Base-by-base conservation (phyloP, 2,113 vertebrate species). In the Nycticorax nycticorax region DNA sequence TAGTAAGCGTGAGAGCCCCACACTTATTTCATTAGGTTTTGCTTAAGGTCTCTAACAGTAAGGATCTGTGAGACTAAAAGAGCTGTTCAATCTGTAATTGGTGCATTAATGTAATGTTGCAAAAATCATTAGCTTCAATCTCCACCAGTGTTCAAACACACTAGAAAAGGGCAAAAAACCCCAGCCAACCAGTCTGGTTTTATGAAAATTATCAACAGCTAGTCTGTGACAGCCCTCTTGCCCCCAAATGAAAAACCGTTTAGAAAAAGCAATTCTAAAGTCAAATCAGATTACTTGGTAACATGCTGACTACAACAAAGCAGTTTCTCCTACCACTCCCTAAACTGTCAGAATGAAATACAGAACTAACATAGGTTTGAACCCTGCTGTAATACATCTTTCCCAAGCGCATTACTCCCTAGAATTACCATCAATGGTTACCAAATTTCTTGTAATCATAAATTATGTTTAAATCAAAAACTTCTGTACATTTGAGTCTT, bases 161-260 rank as follows among this genome's bases (percentile, higher is more conserved):
- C 7, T 19, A 67, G 23, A 11, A 57, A 93, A 69, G 32, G 14
- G 8, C 7, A 91, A 83, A 79, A 87, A 5, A 3, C 0, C 6
- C 3, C 20, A 28, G 9, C 5, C 6, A 0, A 78, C 23, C 9
- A 59, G 6, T 63, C 16, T 79, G 15, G 1, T 56, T 87, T 53
- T 39, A 48, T 37, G 27, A 75, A 86, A 80, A 80, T 56, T 72
- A 21, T 86, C 21, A 83, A n/a, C 32, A 79, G 20, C 6, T 92
- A 39, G 33, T 33, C 12, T 85, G 57, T 56, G 6, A 73, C 13
- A 52, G 5, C 10, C 1, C 7, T 1, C 12, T 2, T 14, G 0
- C 14, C 22, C 15, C 10, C 7, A 9, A 68, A 71, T 41, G 4
- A 72, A 71, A 80, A 69, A 4, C 8, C 2, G 0, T 35, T 82